A percentile compares a stretch with the other conserved stretches of the same genome.
These are phyloP conservation scores for Hyposoter dolosus DNA, from an alignment of 2,888 invertebrate species.

Conservation along the genomic window DNA sequence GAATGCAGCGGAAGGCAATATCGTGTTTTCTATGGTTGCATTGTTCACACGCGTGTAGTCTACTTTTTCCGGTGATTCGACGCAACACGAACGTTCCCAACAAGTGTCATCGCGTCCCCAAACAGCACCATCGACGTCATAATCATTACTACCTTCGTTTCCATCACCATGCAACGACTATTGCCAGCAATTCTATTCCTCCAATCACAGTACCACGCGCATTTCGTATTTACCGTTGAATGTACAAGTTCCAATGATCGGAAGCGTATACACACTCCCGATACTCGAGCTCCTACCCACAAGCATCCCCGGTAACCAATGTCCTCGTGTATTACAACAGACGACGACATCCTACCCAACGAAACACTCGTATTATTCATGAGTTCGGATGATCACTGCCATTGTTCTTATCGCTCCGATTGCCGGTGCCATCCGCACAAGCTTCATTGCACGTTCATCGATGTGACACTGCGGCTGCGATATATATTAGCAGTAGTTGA, in stretches of 20 bases:
- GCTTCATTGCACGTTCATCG: conserved; percentile 34
- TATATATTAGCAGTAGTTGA: background rate
- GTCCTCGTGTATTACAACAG: conserved; percentile 50
- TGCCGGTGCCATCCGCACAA: conserved; percentile 29
- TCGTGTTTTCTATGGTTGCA: conserved; percentile 11
- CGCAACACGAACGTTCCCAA: conserved; percentile 9
- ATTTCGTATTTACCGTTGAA: conserved; percentile 47
- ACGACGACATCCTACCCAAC: conserved; percentile 37
- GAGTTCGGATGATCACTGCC: conserved; percentile 48
- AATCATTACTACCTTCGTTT: conserved; percentile 53
- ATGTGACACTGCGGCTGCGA: background rate
- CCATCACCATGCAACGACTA: conserved; percentile 39
- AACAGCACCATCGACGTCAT: conserved; percentile 46
- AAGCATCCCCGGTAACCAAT: conserved; percentile 30
- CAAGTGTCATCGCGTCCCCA: conserved; percentile 23
- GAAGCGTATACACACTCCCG: conserved; percentile 30
- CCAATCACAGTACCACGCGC: conserved; percentile 48
- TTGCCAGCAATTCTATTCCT: conserved; percentile 51
- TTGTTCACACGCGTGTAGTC: conserved; percentile 1
- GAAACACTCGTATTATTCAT: conserved; percentile 45
- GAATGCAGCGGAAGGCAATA: background rate
- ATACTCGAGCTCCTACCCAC: conserved; percentile 32
- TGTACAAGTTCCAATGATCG: conserved; percentile 50
- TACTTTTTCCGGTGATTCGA: conserved; percentile 29
- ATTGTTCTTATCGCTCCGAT: conserved; percentile 59